Evolutionary conservation across 2,888 invertebrate species (phyloP), one percentile per base, ranked within the genome.

Genomic region (Aleiodes testaceus): DNA sequence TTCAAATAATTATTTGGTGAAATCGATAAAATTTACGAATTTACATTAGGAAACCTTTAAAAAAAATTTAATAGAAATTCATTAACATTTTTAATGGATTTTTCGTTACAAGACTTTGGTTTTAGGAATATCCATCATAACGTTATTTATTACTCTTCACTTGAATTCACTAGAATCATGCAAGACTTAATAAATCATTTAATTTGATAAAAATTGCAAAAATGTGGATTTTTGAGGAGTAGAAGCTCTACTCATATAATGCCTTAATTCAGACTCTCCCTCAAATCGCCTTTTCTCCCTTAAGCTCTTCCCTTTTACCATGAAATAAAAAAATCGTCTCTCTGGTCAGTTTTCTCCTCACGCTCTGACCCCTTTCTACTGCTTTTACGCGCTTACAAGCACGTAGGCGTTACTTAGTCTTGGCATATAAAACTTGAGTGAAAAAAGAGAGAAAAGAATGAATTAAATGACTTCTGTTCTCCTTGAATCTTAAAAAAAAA

Each of bases 101-200:
- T n/a, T n/a, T n/a, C n/a, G n/a, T n/a, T n/a, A 83, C 84, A 83
- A 76, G 83, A 78, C 79, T 83, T 81, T 82, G 83, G 81, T 84
- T 84, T 84, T 81, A 84, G 79, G 80, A 78, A 77, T 77, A 84
- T 84, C 82, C 79, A 84, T 83, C 82, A 84, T 79, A 72, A 44
- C 12, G 26, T 70, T 45, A 70, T 70, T 70, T 70, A 70, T 70
- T 55, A 52, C 14, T 47, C 22, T 55, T 70, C 20, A 11, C n/a
- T 26, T 44, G 26, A 26, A 44, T 36, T 4, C 14, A 3, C 50
- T 66, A 47, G 14, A 64, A 47, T 47, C 12, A 64, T 64, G 50
- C 16, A 30, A 55, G 3, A 44, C 7, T 14, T 45, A 22, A 44
- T 67, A 42, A 66, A 66, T 55, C 36, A 67, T 45, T 11, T 67